Evolutionary conservation across 1,140 invertebrate genomes (phyloP), one percentile per base, ranked within the genome.

Genomic region (Varroa destructor): DNA sequence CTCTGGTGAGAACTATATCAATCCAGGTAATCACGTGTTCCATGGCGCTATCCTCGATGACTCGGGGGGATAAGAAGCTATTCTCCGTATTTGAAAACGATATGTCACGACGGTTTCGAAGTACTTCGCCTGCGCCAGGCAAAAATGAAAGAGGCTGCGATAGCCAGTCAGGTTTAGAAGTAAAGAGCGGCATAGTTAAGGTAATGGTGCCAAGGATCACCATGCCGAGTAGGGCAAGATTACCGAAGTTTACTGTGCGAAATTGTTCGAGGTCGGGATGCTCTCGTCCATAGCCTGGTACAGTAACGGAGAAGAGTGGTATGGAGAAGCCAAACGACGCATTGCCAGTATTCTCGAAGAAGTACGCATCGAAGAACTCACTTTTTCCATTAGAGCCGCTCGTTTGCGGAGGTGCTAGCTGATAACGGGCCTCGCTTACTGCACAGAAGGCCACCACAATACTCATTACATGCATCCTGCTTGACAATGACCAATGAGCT

Each of bases 271-370:
- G 5, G n/a, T 43, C 36, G 8, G n/a, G 43, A 5, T 56, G 46
- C 36, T 70, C 55, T 2, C 73, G 37, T 12, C 73, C 73, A 61
- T 73, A 73, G 42, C 73, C 73, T 2, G 73, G 73, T 61, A 73
- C 51, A 37, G 73, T 73, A 1, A 73, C 56, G 1, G 73, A 73
- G 55, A 73, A 73, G n/a, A 73, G 57, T 2, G 73, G 73, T n/a
- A 73, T 57, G 42, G 72, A 73, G 12, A 73, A 55, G 36, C 71
- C 72, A 73, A 73, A 73, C 40, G 73, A 73, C 36, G 73, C 73
- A 73, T 73, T 73, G 5, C 1, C 61, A 14, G 14, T 67, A 40
- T 67, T 67, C 46, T 67, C 61, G 61, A 67, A 67, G 61, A 67
- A 37, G 46, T 67, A 67, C 1, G 61, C 46, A 46, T 67, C 61